Evolutionary conservation across 2,797 vertebrate species (phyloP), one percentile per base, ranked within the genome.

Genomic region (Chelidonichthys spinosus): DNA sequence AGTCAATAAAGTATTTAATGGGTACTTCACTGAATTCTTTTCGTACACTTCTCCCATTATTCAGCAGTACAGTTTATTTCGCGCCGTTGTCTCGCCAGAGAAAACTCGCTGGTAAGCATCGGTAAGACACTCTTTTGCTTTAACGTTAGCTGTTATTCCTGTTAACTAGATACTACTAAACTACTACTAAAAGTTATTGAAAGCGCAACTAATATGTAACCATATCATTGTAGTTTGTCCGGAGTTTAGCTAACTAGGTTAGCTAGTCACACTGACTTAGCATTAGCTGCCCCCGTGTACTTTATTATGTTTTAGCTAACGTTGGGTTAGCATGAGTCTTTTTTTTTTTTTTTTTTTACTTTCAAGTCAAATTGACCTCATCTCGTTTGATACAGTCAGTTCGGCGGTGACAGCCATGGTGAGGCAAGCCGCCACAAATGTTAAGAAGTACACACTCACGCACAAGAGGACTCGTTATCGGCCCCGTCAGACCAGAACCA

Each of bases 401-500:
- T 56, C 11, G n/a, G 46, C 6, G 25, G 55, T 4, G 11, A 52
- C 17, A 17, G 46, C 11, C 13, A 85, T 81, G 78, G 50, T 40
- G 36, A 83, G 32, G 36, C 77, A 40, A 65, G 4, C 6, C 6
- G 25, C 50, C n/a, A 79, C 65, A 54, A 59, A 53, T 1, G 33
- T 8, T 6, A 2, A 40, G 25, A 82, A 54, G 50, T 69, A 10
- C 63, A 72, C 66, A 0, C 0, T n/a, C 33, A 71, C 60, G 8
- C 40, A 18, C 6, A 65, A 52, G 63, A 72, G 25, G 47, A 43
- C 49, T 9, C 25, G 0, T 3, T 10, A 8, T 25, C 63, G 63
- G 46, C 49, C 56, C 11, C 63, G 18, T 4, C 64, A 76, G 0
- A 13, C 64, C 35, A 82, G 82, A 25, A 87, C 75, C 63, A 61